Conservation (phyloP, 2,888 invertebrate species). For the Gari tellinella region DNA sequence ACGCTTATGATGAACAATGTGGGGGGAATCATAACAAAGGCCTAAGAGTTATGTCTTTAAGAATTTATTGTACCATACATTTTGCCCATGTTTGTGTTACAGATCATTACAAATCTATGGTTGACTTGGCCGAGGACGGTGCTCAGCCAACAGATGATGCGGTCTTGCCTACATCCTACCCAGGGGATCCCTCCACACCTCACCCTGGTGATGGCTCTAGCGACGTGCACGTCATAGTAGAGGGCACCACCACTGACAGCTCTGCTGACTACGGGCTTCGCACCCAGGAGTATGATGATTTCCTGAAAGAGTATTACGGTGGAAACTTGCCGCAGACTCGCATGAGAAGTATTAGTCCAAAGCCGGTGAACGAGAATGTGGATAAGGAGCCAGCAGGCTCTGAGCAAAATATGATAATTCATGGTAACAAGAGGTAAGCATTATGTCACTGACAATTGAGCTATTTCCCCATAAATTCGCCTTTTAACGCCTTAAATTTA, state of each 20-base stretch:
- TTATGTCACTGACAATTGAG: too few species aligned
- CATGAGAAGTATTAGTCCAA: constrained; percentile 61
- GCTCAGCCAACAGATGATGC: constrained; percentile 26
- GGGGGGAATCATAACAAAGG: too few species aligned
- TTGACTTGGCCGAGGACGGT: constrained; percentile 73
- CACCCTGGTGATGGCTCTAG: constrained; percentile 40
- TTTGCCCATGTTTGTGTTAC: constrained; percentile 6
- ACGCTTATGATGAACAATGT: too few species aligned
- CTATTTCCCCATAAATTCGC: too few species aligned
- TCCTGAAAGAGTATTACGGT: constrained; percentile 63
- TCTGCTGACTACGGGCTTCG: constrained; percentile 65
- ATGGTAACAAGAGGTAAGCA: constrained; percentile 55
- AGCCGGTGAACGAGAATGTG: constrained; percentile 14
- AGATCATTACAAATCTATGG: constrained; percentile 81
- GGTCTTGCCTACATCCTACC: constrained; percentile 33
- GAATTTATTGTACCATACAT: too few species aligned
- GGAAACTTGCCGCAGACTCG: constrained; percentile 64
- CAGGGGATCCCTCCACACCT: constrained; percentile 49
- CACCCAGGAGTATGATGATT: constrained; percentile 56
- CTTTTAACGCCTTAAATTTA: too few species aligned
- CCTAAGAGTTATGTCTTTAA: too few species aligned
- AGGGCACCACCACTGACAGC: constrained; percentile 80
- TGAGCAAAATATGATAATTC: constrained; percentile 41
- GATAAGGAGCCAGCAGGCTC: constrained; percentile 15
- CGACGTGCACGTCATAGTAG: constrained; percentile 75